phyloP scores from a whole-genome alignment of 2,888 invertebrate species.

The Ypsolopha sequella region DNA sequence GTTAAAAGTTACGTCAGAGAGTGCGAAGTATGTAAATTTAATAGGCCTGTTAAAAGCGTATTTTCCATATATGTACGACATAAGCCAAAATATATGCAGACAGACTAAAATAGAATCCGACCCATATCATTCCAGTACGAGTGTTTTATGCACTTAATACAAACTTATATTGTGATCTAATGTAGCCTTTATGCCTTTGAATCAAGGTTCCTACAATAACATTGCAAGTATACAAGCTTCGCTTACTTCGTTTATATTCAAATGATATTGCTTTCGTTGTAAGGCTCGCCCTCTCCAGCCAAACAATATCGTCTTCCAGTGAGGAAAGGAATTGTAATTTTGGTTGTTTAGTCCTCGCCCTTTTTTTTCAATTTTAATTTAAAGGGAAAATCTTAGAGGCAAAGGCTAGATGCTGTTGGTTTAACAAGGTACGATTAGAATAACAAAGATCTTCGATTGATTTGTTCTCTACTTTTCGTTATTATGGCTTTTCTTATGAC shows the following conservation, averaged over 20 bases:
- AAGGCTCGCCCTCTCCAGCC: conserved; percentile 7
- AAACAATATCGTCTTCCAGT: conserved; percentile 7
- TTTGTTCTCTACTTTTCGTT: too few relatives aligned
- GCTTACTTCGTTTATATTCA: conserved; percentile 20
- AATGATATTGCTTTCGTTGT: conserved; percentile 12
- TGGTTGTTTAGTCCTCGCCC: not conserved
- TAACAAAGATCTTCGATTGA: too few relatives aligned
- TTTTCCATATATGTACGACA: too few relatives aligned
- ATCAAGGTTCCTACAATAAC: not conserved
- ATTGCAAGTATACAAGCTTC: conserved; percentile 8
- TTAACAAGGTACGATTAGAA: too few relatives aligned
- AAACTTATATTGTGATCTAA: not conserved
- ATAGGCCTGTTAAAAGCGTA: too few relatives aligned
- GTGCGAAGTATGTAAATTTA: too few relatives aligned
- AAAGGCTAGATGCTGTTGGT: too few relatives aligned
- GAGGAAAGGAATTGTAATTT: conserved; percentile 4
- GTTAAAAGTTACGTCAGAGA: too few relatives aligned
- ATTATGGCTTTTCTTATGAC: too few relatives aligned
- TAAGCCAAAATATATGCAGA: too few relatives aligned
- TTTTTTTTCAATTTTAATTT: conserved; percentile 3
- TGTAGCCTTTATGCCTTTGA: not conserved
- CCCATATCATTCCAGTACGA: not conserved
- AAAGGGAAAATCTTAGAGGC: not conserved
- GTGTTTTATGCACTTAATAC: conserved; percentile 1
- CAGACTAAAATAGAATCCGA: not conserved